These are phyloP conservation scores for Chondrilla cf. caribensis DNA, from an alignment of 37 sponge, comb jelly and placozoan species.

Conservation along the genomic window DNA sequence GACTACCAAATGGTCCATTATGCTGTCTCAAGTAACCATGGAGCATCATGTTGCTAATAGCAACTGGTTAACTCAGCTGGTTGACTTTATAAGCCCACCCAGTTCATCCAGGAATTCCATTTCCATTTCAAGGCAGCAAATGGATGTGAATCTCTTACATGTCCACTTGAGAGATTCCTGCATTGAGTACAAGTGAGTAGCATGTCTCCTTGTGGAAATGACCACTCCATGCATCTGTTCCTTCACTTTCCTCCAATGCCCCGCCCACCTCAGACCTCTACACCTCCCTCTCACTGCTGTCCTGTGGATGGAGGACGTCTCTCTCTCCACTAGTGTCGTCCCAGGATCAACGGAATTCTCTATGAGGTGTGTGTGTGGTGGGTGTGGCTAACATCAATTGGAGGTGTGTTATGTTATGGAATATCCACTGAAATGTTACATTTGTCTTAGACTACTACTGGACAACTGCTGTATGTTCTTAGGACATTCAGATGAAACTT, in stretches of 20 bases:
- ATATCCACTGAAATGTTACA: background rate
- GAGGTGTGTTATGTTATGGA: background rate
- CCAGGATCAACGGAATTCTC: slow-evolving; percentile 44
- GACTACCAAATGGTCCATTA: background rate
- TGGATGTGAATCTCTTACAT: slow-evolving; percentile 47
- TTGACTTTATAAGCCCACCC: background rate
- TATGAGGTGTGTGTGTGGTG: slow-evolving; percentile 37
- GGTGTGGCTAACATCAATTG: background rate
- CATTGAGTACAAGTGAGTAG: slow-evolving; percentile 74
- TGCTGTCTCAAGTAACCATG: background rate
- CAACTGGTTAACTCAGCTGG: background rate
- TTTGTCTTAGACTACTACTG: slow-evolving; percentile 40
- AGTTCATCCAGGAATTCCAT: slow-evolving; percentile 19
- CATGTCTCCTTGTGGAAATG: background rate
- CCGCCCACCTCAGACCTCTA: slow-evolving; percentile 81
- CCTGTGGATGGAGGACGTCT: slow-evolving; percentile 43
- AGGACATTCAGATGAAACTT: background rate
- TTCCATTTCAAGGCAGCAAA: background rate
- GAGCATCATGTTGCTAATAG: background rate
- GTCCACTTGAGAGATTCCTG: slow-evolving; percentile 47
- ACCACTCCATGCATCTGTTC: no score
- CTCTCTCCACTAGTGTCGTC: slow-evolving; percentile 72
- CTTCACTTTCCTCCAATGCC: no score
- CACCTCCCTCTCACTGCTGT: slow-evolving; percentile 41
- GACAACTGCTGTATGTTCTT: slow-evolving; percentile 46